These are phyloP conservation scores for Urocynchramus pylzowi DNA, from an alignment of 2,113 vertebrate species.

Conservation along the genomic window DNA sequence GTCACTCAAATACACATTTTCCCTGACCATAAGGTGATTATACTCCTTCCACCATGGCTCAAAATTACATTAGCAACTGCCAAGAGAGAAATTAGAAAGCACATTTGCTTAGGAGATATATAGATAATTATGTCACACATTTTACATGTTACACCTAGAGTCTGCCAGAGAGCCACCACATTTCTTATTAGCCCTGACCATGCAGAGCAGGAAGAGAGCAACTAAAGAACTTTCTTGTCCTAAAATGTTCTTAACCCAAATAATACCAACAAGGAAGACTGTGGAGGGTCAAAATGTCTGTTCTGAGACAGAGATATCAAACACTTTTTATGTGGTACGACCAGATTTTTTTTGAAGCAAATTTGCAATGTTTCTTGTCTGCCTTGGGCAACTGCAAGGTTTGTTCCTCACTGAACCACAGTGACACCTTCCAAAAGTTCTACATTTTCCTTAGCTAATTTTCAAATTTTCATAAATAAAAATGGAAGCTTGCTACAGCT, in stretches of 20 bases:
- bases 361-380: background rate
- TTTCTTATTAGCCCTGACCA: background rate
- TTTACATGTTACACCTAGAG: background rate
- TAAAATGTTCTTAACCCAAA: background rate
- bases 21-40: background rate
- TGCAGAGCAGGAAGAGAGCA: background rate
- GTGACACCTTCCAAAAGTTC: background rate
- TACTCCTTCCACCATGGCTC: background rate
- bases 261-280: background rate
- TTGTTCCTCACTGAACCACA: background rate
- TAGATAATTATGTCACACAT: background rate
- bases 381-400: background rate
- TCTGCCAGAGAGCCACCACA: background rate
- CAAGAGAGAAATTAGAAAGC: background rate
- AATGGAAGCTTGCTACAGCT: background rate
- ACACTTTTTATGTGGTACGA: rapidly evolving
- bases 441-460: background rate
- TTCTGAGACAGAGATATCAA: background rate
- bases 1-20: background rate
- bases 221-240: background rate
- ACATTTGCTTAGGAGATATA: background rate
- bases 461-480: background rate
- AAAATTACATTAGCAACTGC: background rate
- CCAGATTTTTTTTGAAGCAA: background rate
- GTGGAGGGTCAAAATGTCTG: background rate